phyloP scores from a whole-genome alignment of 2,113 vertebrate genomes.

The Mobula birostris region DNA sequence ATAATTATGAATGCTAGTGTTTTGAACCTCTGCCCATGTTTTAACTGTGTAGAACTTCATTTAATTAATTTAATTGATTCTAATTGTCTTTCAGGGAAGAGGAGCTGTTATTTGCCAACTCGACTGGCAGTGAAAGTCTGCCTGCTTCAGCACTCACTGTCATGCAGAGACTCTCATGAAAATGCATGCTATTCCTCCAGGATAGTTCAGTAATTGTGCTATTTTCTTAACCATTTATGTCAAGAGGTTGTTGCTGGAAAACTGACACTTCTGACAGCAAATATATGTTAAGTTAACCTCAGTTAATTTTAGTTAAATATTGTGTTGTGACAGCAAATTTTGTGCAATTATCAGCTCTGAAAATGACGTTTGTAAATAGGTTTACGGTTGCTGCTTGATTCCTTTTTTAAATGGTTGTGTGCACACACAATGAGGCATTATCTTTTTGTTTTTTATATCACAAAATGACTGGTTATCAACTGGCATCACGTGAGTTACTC shows the following conservation, averaged over 20 bases:
- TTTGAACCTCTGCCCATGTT: slow-evolving; percentile 57
- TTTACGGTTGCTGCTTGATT: slow-evolving; percentile 2
- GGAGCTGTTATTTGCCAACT: slow-evolving; percentile 50
- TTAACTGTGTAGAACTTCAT: slow-evolving; percentile 50
- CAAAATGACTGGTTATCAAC: neutral
- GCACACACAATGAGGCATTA: neutral
- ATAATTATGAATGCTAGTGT: slow-evolving; percentile 49
- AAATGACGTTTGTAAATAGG: slow-evolving; percentile 15
- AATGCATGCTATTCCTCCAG: slow-evolving; percentile 68
- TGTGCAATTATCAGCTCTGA: slow-evolving; percentile 26
- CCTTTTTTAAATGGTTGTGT: neutral
- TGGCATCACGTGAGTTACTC: neutral
- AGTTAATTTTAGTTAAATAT: slow-evolving; percentile 61
- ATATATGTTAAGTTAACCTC: slow-evolving; percentile 91
- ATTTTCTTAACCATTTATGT: slow-evolving; percentile 83
- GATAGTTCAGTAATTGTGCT: slow-evolving; percentile 81
- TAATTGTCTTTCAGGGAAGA: slow-evolving; percentile 58
- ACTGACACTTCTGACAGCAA: slow-evolving; percentile 83
- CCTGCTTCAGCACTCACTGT: slow-evolving; percentile 70
- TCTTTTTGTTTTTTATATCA: neutral
- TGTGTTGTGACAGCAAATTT: slow-evolving; percentile 29
- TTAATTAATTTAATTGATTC: slow-evolving; percentile 62
- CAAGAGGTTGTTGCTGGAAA: slow-evolving; percentile 80
- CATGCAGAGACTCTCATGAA: slow-evolving; percentile 72
- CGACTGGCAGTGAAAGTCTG: slow-evolving; percentile 62